Base-by-base conservation (phyloP, 2,113 vertebrate species). In the Rhipidura dahli region DNA sequence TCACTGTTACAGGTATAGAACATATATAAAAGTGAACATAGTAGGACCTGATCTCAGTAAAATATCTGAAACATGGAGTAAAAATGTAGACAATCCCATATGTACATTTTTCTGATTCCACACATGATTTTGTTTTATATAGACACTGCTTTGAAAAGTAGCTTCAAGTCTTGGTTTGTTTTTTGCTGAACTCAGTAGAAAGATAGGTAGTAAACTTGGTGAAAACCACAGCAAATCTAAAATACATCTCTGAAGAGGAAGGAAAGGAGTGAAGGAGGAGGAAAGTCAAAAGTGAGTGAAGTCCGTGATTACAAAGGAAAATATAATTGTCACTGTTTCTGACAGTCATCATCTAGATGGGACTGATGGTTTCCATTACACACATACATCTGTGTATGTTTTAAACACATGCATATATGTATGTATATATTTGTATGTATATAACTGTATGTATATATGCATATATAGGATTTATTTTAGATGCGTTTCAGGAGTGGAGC, bases 1-100 rank as follows among this genome's bases (percentile, higher is more conserved):
- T 97, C 94, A 95, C 91, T 96, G 69, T 97, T 97, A 84, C 68
- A 91, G 88, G 78, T 83, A 91, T 89, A 93, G 44, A 92, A 27
- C 79, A 37, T 87, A 90, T 44, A 87, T 28, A 66, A 89, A 92
- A 97, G 18, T 71, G 64, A 97, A 83, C 69, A 35, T 28, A 83
- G 12, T 83, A 87, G 79, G 77, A 82, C 53, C 65, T 73, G 53
- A 90, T 85, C 78, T 75, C 78, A 92, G 78, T 89, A 51, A 93
- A 90, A 40, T 89, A 59, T 86, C 87, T 93, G 70, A 96, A 97
- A 83, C 21, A 64, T 3, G 14, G 40, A 93, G 75, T 76, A n/a
- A 94, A 94, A 86, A 70, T 47, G 15, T 79, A 83, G 81, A 70
- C 47, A 81, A 71, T 81, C 78, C 83, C 68, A 73, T 60, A 60